These are phyloP conservation scores for Myocastor coypus DNA, from an alignment of 2,113 vertebrate genomes.

Conservation along the genomic window DNA sequence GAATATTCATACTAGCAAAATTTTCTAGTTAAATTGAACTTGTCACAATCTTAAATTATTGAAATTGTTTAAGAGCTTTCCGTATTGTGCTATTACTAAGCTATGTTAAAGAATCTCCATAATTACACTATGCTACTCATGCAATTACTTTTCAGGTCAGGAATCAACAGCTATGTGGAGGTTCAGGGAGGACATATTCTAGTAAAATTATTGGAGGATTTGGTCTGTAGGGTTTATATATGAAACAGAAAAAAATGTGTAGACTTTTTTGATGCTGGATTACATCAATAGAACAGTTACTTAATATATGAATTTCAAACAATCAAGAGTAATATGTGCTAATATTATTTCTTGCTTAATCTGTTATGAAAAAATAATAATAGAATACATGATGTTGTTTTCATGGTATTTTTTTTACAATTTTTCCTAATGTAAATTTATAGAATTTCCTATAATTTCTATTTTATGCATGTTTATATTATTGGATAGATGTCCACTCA, in stretches of 20 bases:
- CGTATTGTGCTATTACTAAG: neutral
- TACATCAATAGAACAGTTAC: neutral
- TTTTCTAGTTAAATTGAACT: neutral
- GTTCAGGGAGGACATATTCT: neutral
- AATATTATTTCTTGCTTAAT: neutral
- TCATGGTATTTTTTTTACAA: neutral
- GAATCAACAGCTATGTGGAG: neutral
- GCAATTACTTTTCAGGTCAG: neutral
- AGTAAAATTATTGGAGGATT: neutral
- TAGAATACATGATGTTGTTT: neutral
- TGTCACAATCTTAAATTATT: neutral
- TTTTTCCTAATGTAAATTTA: neutral
- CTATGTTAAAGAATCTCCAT: neutral
- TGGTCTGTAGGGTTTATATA: neutral
- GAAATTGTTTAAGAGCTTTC: neutral
- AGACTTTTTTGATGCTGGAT: neutral
- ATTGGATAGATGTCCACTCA: neutral
- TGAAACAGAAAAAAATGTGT: neutral
- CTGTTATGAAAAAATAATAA: neutral
- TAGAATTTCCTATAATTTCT: neutral
- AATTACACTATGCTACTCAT: neutral
- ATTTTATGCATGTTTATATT: neutral
- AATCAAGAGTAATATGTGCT: neutral
- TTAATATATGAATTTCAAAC: slow-evolving; percentile 14
- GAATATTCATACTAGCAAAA: neutral